Conservation (phyloP, 2,797 vertebrate genomes). For the Karalla daura region DNA sequence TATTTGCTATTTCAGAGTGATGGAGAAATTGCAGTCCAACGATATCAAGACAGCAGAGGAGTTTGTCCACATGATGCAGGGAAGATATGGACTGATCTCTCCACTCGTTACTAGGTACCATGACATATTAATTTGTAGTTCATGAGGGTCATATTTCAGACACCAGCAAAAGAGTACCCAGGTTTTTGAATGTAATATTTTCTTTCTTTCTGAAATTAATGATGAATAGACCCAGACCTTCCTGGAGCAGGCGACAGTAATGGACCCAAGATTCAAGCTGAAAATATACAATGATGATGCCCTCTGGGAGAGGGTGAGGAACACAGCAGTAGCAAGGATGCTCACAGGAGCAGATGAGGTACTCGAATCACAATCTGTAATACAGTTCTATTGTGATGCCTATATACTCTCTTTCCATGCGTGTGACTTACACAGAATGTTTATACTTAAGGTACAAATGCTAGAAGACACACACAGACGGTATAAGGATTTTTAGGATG, state of each 20-base stretch:
- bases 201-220: not conserved
- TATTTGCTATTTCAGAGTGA: not conserved
- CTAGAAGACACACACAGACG: not conserved
- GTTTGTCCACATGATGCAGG: not conserved
- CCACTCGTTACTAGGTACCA: not conserved
- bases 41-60: not conserved
- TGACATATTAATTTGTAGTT: not conserved
- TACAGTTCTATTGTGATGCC: not conserved
- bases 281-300: not conserved
- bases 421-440: not conserved
- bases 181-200: not conserved
- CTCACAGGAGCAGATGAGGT: not conserved
- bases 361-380: not conserved
- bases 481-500: not conserved
- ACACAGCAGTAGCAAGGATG: not conserved
- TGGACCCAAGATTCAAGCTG: not conserved
- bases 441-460: not conserved
- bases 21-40: not conserved
- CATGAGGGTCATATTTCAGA: not conserved
- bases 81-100: not conserved
- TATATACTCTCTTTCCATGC: not conserved
- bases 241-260: not conserved
- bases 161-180: not conserved
- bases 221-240: not conserved
- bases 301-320: not conserved